A percentile compares a stretch with the other conserved stretches of the same genome.
phyloP scores from a whole-genome alignment of 1,140 invertebrate genomes.

The Ditylenchus dipsaci region DNA sequence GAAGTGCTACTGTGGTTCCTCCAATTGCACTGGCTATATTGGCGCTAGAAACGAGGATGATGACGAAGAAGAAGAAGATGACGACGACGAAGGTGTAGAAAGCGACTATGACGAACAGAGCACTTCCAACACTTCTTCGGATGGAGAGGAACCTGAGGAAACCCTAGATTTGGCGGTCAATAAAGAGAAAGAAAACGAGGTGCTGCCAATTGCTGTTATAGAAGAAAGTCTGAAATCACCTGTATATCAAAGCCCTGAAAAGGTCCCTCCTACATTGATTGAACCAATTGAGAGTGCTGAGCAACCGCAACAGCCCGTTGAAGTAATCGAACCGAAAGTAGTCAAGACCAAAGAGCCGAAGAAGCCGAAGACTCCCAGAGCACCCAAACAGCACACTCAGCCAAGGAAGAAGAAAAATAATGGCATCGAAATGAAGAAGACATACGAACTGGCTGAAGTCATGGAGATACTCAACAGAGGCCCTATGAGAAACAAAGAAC shows the following conservation, averaged over 20 bases:
- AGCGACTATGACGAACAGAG: constrained; percentile 5
- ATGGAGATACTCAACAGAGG: constrained; percentile 20
- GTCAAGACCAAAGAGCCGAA: background rate
- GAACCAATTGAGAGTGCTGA: background rate
- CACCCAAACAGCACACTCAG: background rate
- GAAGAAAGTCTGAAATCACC: no score
- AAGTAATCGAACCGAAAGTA: background rate
- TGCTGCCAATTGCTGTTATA: no score
- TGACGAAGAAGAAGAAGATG: constrained; percentile 35
- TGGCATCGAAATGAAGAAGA: constrained; percentile 9
- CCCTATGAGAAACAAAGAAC: constrained; percentile 24
- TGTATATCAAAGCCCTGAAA: no score
- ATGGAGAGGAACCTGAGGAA: constrained; percentile 11
- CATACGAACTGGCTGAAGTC: constrained; percentile 23
- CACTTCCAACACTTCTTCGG: constrained; percentile 10
- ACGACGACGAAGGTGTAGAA: constrained; percentile 23
- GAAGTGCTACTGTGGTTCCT: constrained; percentile 31
- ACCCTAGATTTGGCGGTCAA: no score
- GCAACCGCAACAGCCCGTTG: background rate
- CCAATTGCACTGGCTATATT: constrained; percentile 39
- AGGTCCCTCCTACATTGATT: no score
- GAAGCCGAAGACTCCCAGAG: background rate
- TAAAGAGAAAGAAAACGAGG: no score
- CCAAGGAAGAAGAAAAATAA: constrained; percentile 3
- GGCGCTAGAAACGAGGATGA: constrained; percentile 25